These are phyloP conservation scores for Suillia variegata DNA, from an alignment of 2,888 invertebrate species.

Conservation along the genomic window DNA sequence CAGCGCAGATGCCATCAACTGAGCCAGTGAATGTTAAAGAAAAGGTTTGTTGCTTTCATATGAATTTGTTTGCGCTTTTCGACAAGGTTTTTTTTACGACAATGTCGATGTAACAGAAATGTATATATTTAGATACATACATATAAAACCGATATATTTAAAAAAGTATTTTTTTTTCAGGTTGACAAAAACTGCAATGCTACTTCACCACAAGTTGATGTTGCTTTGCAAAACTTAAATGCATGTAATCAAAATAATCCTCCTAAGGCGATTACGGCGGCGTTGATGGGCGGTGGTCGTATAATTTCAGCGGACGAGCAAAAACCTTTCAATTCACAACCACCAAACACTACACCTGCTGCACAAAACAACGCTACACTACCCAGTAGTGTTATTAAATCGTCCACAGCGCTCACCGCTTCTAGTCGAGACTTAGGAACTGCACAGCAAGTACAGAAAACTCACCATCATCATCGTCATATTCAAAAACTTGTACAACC, in stretches of 20 bases:
- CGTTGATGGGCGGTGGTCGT: slow-evolving; percentile 13
- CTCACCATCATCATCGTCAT: slow-evolving; percentile 19
- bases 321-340: slow-evolving; percentile 28
- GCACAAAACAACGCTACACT: slow-evolving; percentile 32
- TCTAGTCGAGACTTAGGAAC: slow-evolving; percentile 27
- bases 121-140: too few species aligned
- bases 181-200: slow-evolving; percentile 75
- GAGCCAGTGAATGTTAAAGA: slow-evolving; percentile 66
- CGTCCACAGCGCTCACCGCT: slow-evolving; percentile 31
- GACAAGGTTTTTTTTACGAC: too few species aligned
- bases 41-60: too few species aligned
- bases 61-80: too few species aligned
- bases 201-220: slow-evolving; percentile 60
- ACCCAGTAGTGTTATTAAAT: slow-evolving; percentile 38
- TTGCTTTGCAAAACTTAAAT: slow-evolving; percentile 39
- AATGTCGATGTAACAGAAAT: too few species aligned
- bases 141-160: too few species aligned
- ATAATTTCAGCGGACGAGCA: slow-evolving; percentile 30
- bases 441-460: slow-evolving; percentile 27
- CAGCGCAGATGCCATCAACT: slow-evolving; percentile 67
- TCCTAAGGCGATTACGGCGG: slow-evolving; percentile 30
- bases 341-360: slow-evolving; percentile 21
- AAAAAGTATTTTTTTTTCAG: slow-evolving; percentile 30
- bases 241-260: slow-evolving; percentile 48
- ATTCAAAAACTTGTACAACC: neutral